Evolutionary conservation across 2,113 vertebrate genomes (phyloP).

Genomic region (Oceanites oceanicus): DNA sequence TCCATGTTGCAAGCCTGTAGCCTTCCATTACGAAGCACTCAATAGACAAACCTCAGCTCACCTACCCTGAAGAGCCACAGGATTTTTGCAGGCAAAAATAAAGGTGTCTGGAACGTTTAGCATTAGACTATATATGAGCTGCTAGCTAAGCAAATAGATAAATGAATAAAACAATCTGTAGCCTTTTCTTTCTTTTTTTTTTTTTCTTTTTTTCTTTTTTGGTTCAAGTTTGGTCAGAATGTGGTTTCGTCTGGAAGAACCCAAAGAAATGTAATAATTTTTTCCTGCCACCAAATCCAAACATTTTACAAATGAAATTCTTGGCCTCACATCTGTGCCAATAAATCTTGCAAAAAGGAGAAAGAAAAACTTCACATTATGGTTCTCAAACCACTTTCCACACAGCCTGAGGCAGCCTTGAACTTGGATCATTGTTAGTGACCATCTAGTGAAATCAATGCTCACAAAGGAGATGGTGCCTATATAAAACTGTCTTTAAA

Average conservation of each 20-base stretch:
- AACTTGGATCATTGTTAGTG: not conserved
- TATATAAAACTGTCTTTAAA: not conserved
- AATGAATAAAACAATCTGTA: not conserved
- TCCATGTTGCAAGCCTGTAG: not conserved
- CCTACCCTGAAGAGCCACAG: accelerated
- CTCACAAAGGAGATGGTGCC: not conserved
- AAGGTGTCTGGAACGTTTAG: not conserved
- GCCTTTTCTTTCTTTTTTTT: not conserved
- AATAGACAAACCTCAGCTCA: not conserved
- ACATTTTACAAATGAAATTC: not conserved
- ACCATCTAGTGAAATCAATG: not conserved
- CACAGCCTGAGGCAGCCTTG: not conserved
- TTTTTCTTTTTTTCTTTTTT: not conserved
- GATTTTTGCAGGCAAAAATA: not conserved
- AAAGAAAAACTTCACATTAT: not conserved
- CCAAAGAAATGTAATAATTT: not conserved
- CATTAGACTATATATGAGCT: not conserved
- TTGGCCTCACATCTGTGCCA: not conserved
- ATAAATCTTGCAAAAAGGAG: not conserved
- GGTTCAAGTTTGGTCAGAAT: not conserved
- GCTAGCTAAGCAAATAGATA: not conserved
- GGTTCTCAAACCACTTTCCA: not conserved
- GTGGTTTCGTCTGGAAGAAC: not conserved
- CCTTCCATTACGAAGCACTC: not conserved
- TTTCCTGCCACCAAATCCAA: not conserved